Percentiles rank a stretch among this genome's conserved stretches.
phyloP scores from a whole-genome alignment of 92 coral and sea anemone genomes.

The Diadumene lineata region DNA sequence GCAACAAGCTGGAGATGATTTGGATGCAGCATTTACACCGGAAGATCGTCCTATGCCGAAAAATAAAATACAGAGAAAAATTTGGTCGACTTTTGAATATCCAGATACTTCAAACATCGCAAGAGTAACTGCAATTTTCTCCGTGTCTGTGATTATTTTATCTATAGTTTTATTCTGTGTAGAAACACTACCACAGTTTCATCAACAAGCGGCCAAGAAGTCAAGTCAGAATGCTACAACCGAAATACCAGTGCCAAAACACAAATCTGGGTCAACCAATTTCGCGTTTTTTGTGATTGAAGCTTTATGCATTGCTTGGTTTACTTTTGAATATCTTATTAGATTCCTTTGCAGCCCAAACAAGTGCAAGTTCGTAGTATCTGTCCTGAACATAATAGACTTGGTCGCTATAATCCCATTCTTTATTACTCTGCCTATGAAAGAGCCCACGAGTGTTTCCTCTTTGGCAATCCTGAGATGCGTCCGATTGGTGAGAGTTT shows the following conservation, averaged over 20 bases:
- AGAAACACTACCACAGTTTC: conserved; percentile 94
- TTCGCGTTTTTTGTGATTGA: conserved; percentile 75
- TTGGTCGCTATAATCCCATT: conserved; percentile 88
- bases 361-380: conserved; percentile 87
- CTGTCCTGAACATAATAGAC: conserved; percentile 89
- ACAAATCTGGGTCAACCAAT: conserved; percentile 26
- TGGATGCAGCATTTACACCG: conserved; percentile 53
- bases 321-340: conserved; percentile 78
- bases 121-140: conserved; percentile 79
- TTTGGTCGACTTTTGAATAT: conserved; percentile 90
- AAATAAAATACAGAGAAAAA: conserved; percentile 71
- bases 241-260: conserved; percentile 3
- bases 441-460: conserved; percentile 77
- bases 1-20: conserved; percentile 79
- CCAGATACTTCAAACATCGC: conserved; percentile 92
- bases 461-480: conserved; percentile 89
- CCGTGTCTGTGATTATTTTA: conserved; percentile 72
- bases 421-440: conserved; percentile 80
- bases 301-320: conserved; percentile 91
- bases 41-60: conserved; percentile 74
- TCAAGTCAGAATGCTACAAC: conserved; percentile 8
- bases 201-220: conserved; percentile 24
- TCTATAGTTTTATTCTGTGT: conserved; percentile 93
- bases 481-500: conserved; percentile 88
- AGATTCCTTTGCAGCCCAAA: conserved; percentile 82